Evolutionary conservation across 2,797 vertebrate genomes (phyloP).

Genomic region (Manis crassicaudata): DNA sequence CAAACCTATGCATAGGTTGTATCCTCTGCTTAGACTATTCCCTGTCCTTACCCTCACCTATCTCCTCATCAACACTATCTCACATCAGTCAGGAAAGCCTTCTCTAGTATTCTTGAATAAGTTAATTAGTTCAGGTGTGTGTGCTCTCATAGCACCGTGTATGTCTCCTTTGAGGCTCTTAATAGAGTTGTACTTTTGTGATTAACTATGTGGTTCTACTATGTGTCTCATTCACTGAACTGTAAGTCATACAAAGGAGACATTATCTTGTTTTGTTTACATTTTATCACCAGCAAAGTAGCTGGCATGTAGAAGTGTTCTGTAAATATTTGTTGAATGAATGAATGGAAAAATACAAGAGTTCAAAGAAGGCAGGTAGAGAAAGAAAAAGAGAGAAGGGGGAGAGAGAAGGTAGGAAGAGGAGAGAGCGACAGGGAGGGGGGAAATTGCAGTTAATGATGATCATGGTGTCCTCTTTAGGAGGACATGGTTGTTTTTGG

Average conservation of each 20-base stretch:
- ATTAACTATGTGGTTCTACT: not conserved
- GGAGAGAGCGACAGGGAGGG: no score
- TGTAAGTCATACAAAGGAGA: not conserved
- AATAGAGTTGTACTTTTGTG: not conserved
- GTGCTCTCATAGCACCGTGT: not conserved
- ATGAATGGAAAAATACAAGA: not conserved
- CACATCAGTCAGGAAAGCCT: not conserved
- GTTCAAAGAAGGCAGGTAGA: not conserved
- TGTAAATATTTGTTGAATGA: not conserved
- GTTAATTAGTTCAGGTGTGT: not conserved
- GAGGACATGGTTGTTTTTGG: not conserved
- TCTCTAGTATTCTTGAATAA: not conserved
- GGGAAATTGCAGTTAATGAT: not conserved
- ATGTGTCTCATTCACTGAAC: not conserved
- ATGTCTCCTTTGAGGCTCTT: not conserved
- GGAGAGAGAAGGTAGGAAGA: no score
- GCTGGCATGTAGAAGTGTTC: not conserved
- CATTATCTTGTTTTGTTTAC: not conserved
- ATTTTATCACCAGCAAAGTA: not conserved
- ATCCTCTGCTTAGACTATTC: not conserved
- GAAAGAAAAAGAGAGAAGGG: not conserved
- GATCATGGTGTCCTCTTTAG: not conserved
- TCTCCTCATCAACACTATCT: not conserved
- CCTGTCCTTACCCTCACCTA: not conserved
- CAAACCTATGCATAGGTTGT: not conserved